Percentiles rank a stretch among this genome's conserved stretches.
Conservation (phyloP, 64 coral and sea anemone species). For the Actinia tenebrosa region DNA sequence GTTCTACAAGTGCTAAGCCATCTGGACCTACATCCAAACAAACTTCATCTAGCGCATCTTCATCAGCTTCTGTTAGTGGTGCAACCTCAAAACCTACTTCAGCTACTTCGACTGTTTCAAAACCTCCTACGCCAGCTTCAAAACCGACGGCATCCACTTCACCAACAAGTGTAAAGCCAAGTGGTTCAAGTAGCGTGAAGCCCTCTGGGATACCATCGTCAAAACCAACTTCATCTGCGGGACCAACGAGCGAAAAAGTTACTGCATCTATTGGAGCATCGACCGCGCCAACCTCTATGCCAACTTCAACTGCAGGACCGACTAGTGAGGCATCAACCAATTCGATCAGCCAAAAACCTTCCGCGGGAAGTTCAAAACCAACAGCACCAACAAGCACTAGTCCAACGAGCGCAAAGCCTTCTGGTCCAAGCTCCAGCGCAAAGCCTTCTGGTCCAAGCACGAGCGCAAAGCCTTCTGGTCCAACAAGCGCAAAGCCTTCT, state of each 20-base stretch:
- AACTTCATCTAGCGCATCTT: background rate
- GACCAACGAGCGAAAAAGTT: background rate
- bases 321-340: background rate
- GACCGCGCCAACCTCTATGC: background rate
- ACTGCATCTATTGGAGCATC: no score
- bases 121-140: background rate
- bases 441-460: background rate
- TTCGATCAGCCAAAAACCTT: background rate
- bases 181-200: background rate
- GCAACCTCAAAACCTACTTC: constrained; percentile 1
- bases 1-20: background rate
- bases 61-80: background rate
- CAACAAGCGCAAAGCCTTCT: background rate
- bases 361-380: no score
- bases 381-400: no score
- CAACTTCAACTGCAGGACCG: background rate
- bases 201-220: background rate
- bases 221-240: background rate
- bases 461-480: background rate
- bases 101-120: background rate
- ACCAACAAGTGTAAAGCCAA: background rate
- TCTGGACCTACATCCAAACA: background rate
- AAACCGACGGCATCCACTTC: background rate
- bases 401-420: no score
- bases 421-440: background rate